Evolutionary conservation across 2,888 invertebrate species (phyloP), one percentile per base, ranked within the genome.

Genomic region (Pachliopta kotzebuea): DNA sequence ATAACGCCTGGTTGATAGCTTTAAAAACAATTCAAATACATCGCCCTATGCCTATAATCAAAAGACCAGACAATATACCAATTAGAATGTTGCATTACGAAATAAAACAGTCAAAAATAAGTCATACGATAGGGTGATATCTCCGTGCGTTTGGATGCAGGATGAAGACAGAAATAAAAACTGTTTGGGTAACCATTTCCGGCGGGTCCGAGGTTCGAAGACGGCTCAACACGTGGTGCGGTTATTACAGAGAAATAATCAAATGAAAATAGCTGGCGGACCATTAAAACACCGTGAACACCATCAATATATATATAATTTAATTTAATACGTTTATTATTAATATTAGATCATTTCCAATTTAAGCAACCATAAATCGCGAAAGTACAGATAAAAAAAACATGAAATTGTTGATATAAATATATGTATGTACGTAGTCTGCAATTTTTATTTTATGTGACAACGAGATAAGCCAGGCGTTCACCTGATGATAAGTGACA

Each of bases 131-230:
- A 57, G 60, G 52, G 23, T 69, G 65, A 60, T 62, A 61, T 68
- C 65, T 63, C 56, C 53, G 58, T 45, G 53, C 62, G 62, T 70
- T 67, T 73, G 71, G 69, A 67, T 74, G 76, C 84, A 83, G 84
- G 84, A 86, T 85, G 88, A 83, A 84, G 86, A 86, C 88, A 85
- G 85, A 90, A 91, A 91, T 91, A 91, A 91, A 90, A 90, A 89
- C 75, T 91, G 90, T 91, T 91, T 90, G 89, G 86, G 80, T 89
- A 86, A 89, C 75, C 79, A 78, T 86, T 90, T 91, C 90, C 90
- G 90, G 89, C 78, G 79, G 75, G 83, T 85, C 83, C 79, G 79
- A 79, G 80, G 82, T 86, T 85, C 83, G 83, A 79, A 72, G 72
- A 82, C 81, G 78, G 75, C 65, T 71, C 68, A 70, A 76, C 88